phyloP scores from a whole-genome alignment of 2,888 invertebrate species.

The Lamproptera curius region DNA sequence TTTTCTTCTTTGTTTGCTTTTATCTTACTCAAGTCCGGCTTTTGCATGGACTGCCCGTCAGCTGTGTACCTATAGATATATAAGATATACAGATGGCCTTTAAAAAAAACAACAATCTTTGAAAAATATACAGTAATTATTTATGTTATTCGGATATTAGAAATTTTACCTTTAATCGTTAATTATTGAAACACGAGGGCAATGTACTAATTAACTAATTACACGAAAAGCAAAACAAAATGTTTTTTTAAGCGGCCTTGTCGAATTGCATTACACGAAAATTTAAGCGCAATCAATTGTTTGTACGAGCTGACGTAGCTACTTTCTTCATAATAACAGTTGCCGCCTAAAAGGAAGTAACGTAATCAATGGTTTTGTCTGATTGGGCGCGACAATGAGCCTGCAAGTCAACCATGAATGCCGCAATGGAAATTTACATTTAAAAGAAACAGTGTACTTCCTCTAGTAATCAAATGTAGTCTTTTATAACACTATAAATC shows the following conservation, averaged over 20 bases:
- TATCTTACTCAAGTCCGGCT: slow-evolving; percentile 75
- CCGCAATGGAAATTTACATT: not conserved
- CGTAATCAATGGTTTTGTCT: slow-evolving; percentile 9
- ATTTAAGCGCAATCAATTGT: slow-evolving; percentile 3
- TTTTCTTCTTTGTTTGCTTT: slow-evolving; percentile 45
- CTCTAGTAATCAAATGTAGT: too few species aligned
- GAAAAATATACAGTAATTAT: too few species aligned
- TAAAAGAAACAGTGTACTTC: not conserved
- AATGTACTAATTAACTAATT: too few species aligned
- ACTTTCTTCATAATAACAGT: slow-evolving; percentile 5
- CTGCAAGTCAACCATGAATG: slow-evolving; percentile 1
- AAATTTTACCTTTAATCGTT: too few species aligned
- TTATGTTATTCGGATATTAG: too few species aligned
- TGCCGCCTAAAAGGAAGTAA: slow-evolving; percentile 7
- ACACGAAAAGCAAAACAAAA: too few species aligned
- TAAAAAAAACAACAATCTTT: too few species aligned
- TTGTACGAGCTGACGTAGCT: too few species aligned
- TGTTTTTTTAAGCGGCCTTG: too few species aligned
- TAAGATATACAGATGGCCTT: too few species aligned
- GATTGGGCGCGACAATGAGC: slow-evolving; percentile 4
- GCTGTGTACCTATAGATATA: slow-evolving; percentile 78
- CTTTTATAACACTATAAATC: too few species aligned
- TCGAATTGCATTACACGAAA: slow-evolving; percentile 1
- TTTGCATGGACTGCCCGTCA: slow-evolving; percentile 76
- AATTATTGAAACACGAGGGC: too few species aligned